Evolutionary conservation across 2,888 invertebrate genomes (phyloP).

Genomic region (Volucella inflata): DNA sequence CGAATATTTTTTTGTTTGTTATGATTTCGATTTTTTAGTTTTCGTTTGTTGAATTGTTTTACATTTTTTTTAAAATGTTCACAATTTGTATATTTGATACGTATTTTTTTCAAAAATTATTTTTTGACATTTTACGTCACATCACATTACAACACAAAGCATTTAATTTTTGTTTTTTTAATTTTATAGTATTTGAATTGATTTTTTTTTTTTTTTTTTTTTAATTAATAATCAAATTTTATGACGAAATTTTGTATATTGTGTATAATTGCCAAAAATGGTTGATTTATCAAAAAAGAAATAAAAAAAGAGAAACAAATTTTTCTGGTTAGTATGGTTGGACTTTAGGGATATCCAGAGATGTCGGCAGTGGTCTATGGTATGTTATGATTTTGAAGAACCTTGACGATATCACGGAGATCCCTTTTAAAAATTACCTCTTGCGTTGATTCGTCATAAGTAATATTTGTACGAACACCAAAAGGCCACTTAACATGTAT

Average conservation of each 20-base stretch:
- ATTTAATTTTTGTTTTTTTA: slow-evolving; percentile 68
- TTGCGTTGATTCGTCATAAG: slow-evolving; percentile 94
- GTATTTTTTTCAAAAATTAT: not conserved
- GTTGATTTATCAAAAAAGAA: slow-evolving; percentile 69
- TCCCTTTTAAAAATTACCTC: slow-evolving; percentile 89
- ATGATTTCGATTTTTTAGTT: not conserved
- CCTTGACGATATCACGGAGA: slow-evolving; percentile 76
- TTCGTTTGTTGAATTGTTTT: slow-evolving; percentile 3
- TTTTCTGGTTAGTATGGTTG: slow-evolving; percentile 82
- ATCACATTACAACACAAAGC: slow-evolving; percentile 79
- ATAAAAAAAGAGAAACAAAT: slow-evolving; percentile 79
- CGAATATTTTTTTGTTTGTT: slow-evolving; percentile 27
- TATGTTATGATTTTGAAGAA: not conserved
- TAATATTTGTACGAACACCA: slow-evolving; percentile 96
- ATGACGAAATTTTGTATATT: slow-evolving; percentile 43
- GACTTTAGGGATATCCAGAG: slow-evolving; percentile 77
- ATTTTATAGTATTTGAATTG: slow-evolving; percentile 54
- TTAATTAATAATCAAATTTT: slow-evolving; percentile 43
- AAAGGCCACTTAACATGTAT: slow-evolving; percentile 98
- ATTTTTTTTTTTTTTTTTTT: slow-evolving; percentile 67
- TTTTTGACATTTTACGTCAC: slow-evolving; percentile 60
- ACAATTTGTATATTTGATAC: slow-evolving; percentile 19
- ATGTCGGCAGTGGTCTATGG: slow-evolving; percentile 71
- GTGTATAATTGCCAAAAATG: slow-evolving; percentile 19
- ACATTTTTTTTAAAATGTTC: slow-evolving; percentile 31